Evolutionary conservation across 2,888 invertebrate genomes (phyloP).

Genomic region (Drosophila melanosoma): DNA sequence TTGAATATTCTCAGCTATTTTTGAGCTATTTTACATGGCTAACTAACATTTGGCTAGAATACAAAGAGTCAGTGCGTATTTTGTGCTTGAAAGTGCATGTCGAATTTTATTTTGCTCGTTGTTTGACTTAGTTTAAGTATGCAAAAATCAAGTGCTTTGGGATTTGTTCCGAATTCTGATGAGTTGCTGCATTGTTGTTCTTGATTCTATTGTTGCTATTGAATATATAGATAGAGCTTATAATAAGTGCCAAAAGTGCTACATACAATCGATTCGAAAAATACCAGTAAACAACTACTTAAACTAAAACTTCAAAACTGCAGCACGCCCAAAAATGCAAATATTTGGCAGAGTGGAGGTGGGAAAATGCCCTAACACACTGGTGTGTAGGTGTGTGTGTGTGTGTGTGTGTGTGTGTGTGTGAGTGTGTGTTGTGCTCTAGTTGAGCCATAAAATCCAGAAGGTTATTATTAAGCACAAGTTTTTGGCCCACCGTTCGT

Average conservation of each 20-base stretch:
- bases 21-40: background rate
- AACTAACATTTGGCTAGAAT: no score
- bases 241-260: conserved; percentile 22
- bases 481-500: conserved; percentile 1
- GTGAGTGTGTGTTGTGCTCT: background rate
- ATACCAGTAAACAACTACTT: background rate
- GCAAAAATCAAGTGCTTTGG: conserved; percentile 22
- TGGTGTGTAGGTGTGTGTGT: background rate
- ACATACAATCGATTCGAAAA: conserved; percentile 33
- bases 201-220: background rate
- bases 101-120: background rate
- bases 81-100: background rate
- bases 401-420: background rate
- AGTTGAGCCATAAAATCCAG: conserved; percentile 13
- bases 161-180: conserved; percentile 14
- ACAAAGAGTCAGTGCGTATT: background rate
- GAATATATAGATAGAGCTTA: background rate
- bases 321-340: conserved; percentile 39
- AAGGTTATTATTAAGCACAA: conserved; percentile 41
- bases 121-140: conserved; percentile 19
- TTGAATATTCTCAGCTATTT: background rate
- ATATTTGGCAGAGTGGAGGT: conserved; percentile 9
- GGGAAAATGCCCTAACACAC: conserved; percentile 36
- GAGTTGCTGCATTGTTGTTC: background rate
- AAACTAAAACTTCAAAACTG: conserved; percentile 17